A percentile compares a stretch with the other conserved stretches of the same genome.
phyloP scores from a whole-genome alignment of 2,113 vertebrate genomes.

The Chaetorhynchus papuensis region DNA sequence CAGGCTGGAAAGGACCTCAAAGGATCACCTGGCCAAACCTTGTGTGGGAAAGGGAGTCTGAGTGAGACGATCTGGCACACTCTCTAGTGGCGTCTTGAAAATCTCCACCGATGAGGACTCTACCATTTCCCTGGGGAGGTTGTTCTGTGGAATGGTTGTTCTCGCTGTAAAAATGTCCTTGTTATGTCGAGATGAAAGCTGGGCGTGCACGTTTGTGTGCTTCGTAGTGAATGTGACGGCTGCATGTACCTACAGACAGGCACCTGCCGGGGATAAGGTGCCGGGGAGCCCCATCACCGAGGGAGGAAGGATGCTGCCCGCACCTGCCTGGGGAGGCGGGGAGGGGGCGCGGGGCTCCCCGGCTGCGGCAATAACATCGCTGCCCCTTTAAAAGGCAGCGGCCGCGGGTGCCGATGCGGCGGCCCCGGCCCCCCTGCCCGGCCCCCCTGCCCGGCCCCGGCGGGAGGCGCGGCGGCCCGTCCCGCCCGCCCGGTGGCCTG shows the following conservation, averaged over 20 bases:
- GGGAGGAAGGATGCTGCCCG: background rate
- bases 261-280: background rate
- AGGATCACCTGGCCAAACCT: background rate
- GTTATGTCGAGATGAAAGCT: background rate
- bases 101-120: background rate
- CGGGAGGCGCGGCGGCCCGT: background rate
- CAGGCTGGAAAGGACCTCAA: background rate
- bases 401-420: background rate
- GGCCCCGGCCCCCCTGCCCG: background rate
- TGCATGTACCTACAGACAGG: accelerated
- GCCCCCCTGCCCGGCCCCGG: background rate
- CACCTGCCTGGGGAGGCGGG: background rate
- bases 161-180: background rate
- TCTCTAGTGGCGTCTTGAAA: background rate
- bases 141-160: background rate
- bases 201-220: background rate
- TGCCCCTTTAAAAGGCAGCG: constrained; percentile 17
- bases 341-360: background rate
- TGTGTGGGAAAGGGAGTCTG: background rate
- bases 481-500: constrained; percentile 13
- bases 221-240: accelerated
- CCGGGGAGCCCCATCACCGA: background rate
- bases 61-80: background rate
- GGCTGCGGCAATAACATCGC: background rate
- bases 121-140: background rate